Evolutionary conservation across 2,888 invertebrate genomes (phyloP).

Genomic region (Anodontia alba): DNA sequence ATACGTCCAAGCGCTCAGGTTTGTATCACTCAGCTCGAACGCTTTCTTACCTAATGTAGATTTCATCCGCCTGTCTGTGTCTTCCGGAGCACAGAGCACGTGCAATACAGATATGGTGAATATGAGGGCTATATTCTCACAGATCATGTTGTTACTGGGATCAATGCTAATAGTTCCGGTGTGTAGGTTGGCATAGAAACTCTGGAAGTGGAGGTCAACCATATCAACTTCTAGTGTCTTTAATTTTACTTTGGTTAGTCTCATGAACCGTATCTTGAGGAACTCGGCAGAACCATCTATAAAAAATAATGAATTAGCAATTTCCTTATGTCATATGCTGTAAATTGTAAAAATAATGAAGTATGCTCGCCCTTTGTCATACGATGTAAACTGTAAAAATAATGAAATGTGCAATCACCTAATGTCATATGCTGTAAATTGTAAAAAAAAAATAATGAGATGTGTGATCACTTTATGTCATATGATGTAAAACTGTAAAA

Average conservation of each 20-base stretch:
- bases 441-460: too few relatives aligned
- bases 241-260: slow-evolving; percentile 31
- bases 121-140: slow-evolving; percentile 44
- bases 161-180: slow-evolving; percentile 40
- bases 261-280: slow-evolving; percentile 47
- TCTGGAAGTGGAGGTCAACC: slow-evolving; percentile 51
- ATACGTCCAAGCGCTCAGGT: too few relatives aligned
- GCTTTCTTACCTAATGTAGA: neutral
- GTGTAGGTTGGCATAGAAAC: slow-evolving; percentile 50
- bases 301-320: too few relatives aligned
- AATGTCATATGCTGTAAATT: too few relatives aligned
- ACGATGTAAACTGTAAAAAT: too few relatives aligned
- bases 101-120: slow-evolving; percentile 49
- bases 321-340: too few relatives aligned
- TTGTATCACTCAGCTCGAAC: too few relatives aligned
- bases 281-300: neutral
- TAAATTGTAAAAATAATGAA: too few relatives aligned
- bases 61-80: neutral
- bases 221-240: slow-evolving; percentile 30
- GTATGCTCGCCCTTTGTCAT: too few relatives aligned
- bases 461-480: too few relatives aligned
- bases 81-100: slow-evolving; percentile 49
- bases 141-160: slow-evolving; percentile 46
- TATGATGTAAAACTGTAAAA: too few relatives aligned
- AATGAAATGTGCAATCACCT: too few relatives aligned